These are phyloP conservation scores for Paralichthys olivaceus DNA, from an alignment of 2,113 vertebrate genomes.

Conservation along the genomic window DNA sequence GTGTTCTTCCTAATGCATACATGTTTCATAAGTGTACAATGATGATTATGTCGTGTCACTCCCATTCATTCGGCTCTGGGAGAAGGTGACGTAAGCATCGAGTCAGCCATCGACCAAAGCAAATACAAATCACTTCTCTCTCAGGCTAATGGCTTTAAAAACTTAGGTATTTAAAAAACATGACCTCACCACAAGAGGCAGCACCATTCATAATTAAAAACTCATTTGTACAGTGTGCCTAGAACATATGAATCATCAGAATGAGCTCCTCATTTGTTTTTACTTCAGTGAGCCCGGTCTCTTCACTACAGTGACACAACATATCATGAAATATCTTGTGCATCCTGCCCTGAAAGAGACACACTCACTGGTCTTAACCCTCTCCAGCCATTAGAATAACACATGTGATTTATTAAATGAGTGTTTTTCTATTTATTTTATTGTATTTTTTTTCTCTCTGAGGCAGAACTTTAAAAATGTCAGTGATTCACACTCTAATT, in stretches of 20 bases:
- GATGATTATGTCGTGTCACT: neutral
- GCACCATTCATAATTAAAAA: constrained; percentile 24
- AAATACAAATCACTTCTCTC: constrained; percentile 14
- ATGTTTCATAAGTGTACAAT: neutral
- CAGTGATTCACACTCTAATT: constrained; percentile 67
- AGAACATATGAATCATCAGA: constrained; percentile 20
- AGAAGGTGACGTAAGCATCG: constrained; percentile 1
- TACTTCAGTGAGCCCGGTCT: neutral
- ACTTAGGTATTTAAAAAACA: neutral
- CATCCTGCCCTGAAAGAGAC: constrained; percentile 27
- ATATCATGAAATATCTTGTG: constrained; percentile 35
- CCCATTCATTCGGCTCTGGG: neutral
- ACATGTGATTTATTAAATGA: constrained; percentile 62
- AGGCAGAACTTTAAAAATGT: constrained; percentile 64
- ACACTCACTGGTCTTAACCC: constrained; percentile 33
- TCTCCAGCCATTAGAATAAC: constrained; percentile 50
- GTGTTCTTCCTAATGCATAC: neutral
- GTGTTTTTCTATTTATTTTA: constrained; percentile 12
- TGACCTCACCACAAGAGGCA: constrained; percentile 1
- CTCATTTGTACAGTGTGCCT: constrained; percentile 19
- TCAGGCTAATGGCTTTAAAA: neutral
- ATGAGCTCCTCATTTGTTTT: constrained; percentile 21
- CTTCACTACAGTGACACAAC: constrained; percentile 19
- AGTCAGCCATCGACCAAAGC: no score
- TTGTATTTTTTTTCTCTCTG: constrained; percentile 35